These are phyloP conservation scores for Anseranas semipalmata DNA, from an alignment of 2,113 vertebrate genomes.

Conservation along the genomic window DNA sequence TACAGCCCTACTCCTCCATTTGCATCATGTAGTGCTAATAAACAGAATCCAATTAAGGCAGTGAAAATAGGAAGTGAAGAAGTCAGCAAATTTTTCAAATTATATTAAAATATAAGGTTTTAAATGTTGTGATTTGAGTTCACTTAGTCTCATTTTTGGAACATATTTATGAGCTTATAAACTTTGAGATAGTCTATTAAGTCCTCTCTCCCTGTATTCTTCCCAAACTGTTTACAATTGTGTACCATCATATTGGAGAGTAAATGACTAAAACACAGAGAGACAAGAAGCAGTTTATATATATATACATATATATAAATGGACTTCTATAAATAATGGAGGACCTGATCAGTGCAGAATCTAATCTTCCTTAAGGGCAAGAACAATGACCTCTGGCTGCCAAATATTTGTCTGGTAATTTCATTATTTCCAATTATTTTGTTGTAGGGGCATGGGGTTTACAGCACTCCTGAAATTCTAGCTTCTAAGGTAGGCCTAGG, in stretches of 20 bases:
- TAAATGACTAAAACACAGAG: not conserved
- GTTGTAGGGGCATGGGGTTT: not conserved
- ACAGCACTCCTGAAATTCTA: not conserved
- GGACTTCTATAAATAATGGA: not conserved
- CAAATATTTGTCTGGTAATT: not conserved
- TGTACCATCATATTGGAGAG: not conserved
- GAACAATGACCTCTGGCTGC: not conserved
- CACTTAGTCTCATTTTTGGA: not conserved
- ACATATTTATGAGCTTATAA: not conserved
- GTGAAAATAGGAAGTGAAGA: not conserved
- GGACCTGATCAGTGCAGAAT: not conserved
- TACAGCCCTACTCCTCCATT: not conserved
- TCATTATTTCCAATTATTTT: not conserved
- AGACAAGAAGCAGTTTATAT: not conserved
- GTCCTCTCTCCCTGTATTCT: not conserved
- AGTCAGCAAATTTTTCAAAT: not conserved
- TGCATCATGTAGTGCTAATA: not conserved
- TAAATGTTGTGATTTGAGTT: not conserved
- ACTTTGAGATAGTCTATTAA: not conserved
- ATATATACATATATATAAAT: not conserved
- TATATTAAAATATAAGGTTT: not conserved
- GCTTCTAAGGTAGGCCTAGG: not conserved
- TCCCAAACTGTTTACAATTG: not conserved
- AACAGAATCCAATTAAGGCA: not conserved
- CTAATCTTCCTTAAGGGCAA: not conserved